These are phyloP conservation scores for Ciconia stormi DNA, from an alignment of 2,113 vertebrate genomes.

Conservation along the genomic window DNA sequence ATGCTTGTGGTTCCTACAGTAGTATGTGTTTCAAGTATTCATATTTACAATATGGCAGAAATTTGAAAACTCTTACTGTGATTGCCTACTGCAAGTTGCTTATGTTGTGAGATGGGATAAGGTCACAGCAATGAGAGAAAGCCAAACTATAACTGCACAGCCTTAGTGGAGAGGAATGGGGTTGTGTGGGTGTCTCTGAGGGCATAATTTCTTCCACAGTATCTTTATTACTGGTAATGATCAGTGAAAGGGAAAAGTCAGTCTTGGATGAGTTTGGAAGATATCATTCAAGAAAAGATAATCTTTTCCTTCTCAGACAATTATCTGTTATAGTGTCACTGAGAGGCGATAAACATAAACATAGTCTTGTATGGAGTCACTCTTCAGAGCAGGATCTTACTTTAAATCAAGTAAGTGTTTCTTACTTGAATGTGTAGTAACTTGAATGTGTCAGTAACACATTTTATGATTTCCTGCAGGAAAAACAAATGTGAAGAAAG, in stretches of 20 bases:
- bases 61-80: background rate
- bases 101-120: background rate
- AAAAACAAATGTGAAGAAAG: background rate
- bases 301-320: background rate
- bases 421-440: no score
- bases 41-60: background rate
- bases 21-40: background rate
- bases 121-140: background rate
- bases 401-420: background rate
- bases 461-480: background rate
- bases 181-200: background rate
- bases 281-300: background rate
- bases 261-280: background rate
- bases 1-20: background rate
- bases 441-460: background rate
- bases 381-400: background rate
- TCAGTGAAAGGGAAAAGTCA: background rate
- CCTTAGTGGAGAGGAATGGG: background rate
- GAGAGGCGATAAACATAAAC: background rate
- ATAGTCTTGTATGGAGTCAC: background rate
- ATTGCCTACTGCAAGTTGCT: background rate
- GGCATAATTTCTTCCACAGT: background rate
- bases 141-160: background rate
- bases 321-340: background rate
- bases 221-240: background rate